Conservation (phyloP, 2,113 vertebrate species). For the Oreotrochilus melanogaster region DNA sequence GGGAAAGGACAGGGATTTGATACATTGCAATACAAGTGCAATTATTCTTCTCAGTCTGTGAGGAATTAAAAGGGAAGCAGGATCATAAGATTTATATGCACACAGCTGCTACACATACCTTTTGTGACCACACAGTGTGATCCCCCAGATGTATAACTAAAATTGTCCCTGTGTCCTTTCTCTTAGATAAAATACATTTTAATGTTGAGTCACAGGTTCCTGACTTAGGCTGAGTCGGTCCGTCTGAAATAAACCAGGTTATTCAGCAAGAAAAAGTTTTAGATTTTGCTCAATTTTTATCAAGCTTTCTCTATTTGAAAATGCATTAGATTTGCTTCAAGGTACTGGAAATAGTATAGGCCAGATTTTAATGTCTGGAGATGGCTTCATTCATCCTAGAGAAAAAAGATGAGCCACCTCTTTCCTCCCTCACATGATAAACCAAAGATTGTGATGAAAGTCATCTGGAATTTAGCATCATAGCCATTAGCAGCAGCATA, state of each 20-base stretch:
- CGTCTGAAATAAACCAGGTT: background rate
- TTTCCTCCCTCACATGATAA: background rate
- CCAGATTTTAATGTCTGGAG: background rate
- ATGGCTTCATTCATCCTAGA: background rate
- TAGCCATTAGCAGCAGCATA: background rate
- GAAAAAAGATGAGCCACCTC: background rate
- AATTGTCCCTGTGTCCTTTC: background rate
- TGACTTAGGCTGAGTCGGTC: fast-evolving
- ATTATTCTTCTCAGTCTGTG: background rate
- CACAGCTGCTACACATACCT: background rate
- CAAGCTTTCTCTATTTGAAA: conserved; percentile 10
- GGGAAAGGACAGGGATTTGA: background rate
- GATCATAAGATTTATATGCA: background rate
- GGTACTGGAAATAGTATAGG: background rate
- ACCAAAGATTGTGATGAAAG: background rate
- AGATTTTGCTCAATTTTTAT: background rate
- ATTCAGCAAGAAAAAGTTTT: background rate
- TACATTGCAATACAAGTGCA: background rate
- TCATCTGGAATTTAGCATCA: background rate
- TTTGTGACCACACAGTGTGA: background rate
- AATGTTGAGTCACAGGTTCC: background rate
- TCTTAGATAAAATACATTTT: background rate
- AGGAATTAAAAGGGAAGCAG: background rate
- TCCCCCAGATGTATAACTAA: background rate
- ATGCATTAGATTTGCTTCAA: conserved; percentile 3